phyloP scores from a whole-genome alignment of 2,888 invertebrate genomes.

The Acleris literana region DNA sequence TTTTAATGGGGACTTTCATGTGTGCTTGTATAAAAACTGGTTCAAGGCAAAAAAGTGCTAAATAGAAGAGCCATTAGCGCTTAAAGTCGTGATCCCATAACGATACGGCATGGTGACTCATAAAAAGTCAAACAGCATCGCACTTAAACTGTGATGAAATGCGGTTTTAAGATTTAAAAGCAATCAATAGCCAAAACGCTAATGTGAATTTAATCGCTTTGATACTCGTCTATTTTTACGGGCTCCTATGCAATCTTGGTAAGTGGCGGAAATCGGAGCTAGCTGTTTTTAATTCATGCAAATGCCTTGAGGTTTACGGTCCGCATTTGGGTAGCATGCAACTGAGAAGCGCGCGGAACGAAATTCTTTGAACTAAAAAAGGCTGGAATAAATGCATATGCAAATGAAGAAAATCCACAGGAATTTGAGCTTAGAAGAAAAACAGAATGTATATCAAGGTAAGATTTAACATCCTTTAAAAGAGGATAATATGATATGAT shows the following conservation, averaged over 20 bases:
- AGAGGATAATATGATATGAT: slow-evolving; percentile 4
- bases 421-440: too few species aligned
- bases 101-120: slow-evolving; percentile 19
- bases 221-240: slow-evolving; percentile 22
- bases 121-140: slow-evolving; percentile 4
- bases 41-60: slow-evolving; percentile 5
- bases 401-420: neutral
- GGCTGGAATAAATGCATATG: slow-evolving; percentile 2
- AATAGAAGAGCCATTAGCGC: slow-evolving; percentile 6
- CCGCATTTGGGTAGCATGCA: slow-evolving; percentile 32
- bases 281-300: slow-evolving; percentile 36
- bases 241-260: slow-evolving; percentile 28
- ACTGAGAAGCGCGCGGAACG: slow-evolving; percentile 15
- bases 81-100: slow-evolving; percentile 22
- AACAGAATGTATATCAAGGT: too few species aligned
- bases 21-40: too few species aligned
- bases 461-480: neutral
- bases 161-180: slow-evolving; percentile 2
- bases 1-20: too few species aligned
- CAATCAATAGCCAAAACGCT: slow-evolving; percentile 23
- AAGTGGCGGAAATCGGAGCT: slow-evolving; percentile 30
- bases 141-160: slow-evolving; percentile 13
- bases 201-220: slow-evolving; percentile 12
- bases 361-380: slow-evolving; percentile 18
- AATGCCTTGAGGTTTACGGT: slow-evolving; percentile 33